These are phyloP conservation scores for Heterohyrax brucei DNA, from an alignment of 2,797 vertebrate genomes.

Conservation along the genomic window DNA sequence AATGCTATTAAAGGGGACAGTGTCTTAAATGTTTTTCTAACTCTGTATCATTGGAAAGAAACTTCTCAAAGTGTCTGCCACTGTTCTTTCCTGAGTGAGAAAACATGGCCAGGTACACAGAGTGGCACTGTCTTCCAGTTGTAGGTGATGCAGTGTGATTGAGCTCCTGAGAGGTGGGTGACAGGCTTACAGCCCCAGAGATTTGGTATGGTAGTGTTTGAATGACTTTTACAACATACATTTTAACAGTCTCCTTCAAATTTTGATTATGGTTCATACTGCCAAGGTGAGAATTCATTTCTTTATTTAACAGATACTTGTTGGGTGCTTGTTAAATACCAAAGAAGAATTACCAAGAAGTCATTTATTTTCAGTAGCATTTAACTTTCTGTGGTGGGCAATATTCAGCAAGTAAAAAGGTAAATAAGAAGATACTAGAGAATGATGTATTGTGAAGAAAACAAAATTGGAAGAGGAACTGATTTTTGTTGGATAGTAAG, in stretches of 20 bases:
- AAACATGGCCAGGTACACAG: background rate
- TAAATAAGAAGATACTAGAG: background rate
- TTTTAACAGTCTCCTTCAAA: background rate
- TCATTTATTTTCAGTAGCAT: background rate
- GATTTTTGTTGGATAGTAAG: background rate
- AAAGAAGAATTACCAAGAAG: background rate
- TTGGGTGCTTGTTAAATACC: background rate
- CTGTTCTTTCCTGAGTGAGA: conserved; percentile 1
- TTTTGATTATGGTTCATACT: background rate
- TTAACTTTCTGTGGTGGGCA: background rate
- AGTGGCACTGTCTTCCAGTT: background rate
- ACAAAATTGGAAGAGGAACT: conserved; percentile 26
- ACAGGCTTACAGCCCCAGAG: conserved; percentile 8
- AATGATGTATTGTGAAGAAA: background rate
- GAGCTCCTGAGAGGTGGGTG: background rate
- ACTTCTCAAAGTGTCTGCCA: conserved; percentile 35
- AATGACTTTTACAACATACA: conserved; percentile 11
- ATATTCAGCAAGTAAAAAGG: background rate
- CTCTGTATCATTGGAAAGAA: conserved; percentile 28
- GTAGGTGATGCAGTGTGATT: background rate
- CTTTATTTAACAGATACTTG: conserved; percentile 27
- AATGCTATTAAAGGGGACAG: conserved; percentile 24
- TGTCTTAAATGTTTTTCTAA: background rate
- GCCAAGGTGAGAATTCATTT: conserved; percentile 35
- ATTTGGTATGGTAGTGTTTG: background rate